Evolutionary conservation across 2,113 vertebrate genomes (phyloP).

Genomic region (Todiramphus saurophagus): DNA sequence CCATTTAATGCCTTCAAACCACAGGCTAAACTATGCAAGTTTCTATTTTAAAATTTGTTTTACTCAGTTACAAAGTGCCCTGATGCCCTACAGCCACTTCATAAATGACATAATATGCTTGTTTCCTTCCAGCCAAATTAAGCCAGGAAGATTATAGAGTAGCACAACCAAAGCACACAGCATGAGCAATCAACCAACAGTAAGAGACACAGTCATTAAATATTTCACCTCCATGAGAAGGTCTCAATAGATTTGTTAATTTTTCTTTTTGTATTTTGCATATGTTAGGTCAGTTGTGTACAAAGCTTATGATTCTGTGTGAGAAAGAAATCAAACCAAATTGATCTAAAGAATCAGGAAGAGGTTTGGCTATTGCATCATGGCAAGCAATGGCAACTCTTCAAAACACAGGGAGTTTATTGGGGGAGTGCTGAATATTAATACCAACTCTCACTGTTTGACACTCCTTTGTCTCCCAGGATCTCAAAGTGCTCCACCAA

Average conservation of each 20-base stretch:
- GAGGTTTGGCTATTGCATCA: background rate
- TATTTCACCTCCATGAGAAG: background rate
- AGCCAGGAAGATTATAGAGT: background rate
- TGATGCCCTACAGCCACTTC: background rate
- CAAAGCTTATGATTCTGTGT: background rate
- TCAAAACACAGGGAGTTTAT: background rate
- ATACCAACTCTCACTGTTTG: background rate
- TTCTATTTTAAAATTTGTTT: background rate
- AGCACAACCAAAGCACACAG: background rate
- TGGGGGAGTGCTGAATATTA: background rate
- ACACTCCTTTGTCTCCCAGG: background rate
- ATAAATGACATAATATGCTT: background rate
- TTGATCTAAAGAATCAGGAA: background rate
- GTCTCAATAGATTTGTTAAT: background rate
- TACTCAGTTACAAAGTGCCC: background rate
- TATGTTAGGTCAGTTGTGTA: accelerated
- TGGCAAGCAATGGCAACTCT: background rate
- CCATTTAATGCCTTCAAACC: conserved; percentile 2
- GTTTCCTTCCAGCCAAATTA: background rate
- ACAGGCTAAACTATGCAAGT: background rate
- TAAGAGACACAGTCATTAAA: background rate
- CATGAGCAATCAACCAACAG: background rate
- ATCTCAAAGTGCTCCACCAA: background rate
- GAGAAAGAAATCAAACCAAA: background rate
- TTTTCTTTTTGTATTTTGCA: background rate